phyloP scores from a whole-genome alignment of 2,888 invertebrate genomes.

The Oscheius sp. region DNA sequence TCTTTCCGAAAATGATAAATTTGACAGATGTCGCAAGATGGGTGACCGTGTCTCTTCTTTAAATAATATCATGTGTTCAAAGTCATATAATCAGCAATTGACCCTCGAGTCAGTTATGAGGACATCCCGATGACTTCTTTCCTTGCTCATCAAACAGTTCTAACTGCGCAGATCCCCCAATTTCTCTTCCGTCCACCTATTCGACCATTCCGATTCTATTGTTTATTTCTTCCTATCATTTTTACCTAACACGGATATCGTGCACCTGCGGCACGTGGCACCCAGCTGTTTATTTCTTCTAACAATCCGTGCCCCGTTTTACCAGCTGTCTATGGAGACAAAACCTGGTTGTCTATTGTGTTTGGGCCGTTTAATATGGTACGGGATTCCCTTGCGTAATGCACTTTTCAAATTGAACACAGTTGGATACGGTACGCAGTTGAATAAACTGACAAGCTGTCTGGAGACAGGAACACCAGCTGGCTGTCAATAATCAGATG shows the following conservation, averaged over 20 bases:
- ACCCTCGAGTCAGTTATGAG: background rate
- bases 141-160: background rate
- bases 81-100: background rate
- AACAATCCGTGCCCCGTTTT: background rate
- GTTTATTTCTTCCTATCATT: too few relatives aligned
- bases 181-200: too few relatives aligned
- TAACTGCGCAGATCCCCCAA: background rate
- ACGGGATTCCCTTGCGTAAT: too few relatives aligned
- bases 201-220: too few relatives aligned
- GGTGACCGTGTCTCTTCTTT: too few relatives aligned
- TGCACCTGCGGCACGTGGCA: constrained; percentile 16
- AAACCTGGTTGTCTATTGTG: background rate
- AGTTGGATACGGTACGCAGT: too few relatives aligned
- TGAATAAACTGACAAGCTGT: background rate
- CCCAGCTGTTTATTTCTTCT: constrained; percentile 1
- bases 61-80: too few relatives aligned
- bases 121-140: background rate
- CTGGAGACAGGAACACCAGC: constrained; percentile 26
- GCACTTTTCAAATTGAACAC: too few relatives aligned
- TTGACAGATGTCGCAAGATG: background rate
- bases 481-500: constrained; percentile 34
- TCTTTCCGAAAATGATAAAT: background rate
- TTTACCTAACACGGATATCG: background rate
- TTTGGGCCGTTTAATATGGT: too few relatives aligned
- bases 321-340: background rate